Percentiles rank a stretch among this genome's conserved stretches.
Evolutionary conservation across 2,797 vertebrate genomes (phyloP).

Genomic region (Poeciliopsis paucimaculata): DNA sequence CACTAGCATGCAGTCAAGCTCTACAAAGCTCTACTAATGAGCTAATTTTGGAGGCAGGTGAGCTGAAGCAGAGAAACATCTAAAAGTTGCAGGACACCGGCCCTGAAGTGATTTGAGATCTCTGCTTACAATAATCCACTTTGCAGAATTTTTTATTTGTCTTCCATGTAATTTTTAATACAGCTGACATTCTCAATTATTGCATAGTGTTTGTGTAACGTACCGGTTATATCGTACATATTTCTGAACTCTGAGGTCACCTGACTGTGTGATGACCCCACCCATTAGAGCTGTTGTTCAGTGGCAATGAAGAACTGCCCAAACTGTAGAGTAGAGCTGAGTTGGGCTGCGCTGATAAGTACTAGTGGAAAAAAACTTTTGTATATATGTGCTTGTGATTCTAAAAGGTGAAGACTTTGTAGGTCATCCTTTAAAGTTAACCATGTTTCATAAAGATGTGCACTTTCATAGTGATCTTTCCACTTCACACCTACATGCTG

Average conservation of each 20-base stretch:
- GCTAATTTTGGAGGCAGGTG: too few species aligned
- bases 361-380: background rate
- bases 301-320: background rate
- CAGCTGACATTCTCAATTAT: background rate
- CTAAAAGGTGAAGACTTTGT: background rate
- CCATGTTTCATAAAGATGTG: background rate
- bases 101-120: too few species aligned
- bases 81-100: too few species aligned
- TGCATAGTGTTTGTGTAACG: background rate
- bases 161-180: background rate
- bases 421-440: background rate
- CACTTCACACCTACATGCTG: background rate
- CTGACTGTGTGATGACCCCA: background rate
- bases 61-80: too few species aligned
- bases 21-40: too few species aligned
- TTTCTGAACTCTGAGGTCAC: background rate
- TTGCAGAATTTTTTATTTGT: background rate
- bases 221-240: background rate
- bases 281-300: background rate
- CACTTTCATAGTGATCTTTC: background rate
- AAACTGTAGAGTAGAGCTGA: background rate
- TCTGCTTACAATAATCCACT: too few species aligned
- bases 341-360: background rate
- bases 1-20: too few species aligned
- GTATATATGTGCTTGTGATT: background rate